Conservation (phyloP, 2,888 invertebrate species). For the Caenorhabditis sp. region DNA sequence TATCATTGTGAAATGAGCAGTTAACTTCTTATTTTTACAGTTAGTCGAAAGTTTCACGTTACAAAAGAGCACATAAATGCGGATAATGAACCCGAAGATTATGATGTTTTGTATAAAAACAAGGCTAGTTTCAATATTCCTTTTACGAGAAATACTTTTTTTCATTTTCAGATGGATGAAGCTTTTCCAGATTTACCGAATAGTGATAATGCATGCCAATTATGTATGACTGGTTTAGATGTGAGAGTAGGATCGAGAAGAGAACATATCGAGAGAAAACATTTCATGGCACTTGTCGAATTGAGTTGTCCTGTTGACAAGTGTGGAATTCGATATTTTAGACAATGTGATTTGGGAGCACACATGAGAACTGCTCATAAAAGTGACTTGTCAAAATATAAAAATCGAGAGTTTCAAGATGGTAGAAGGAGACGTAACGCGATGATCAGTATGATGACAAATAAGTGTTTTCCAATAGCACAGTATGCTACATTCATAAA, state of each 20-base stretch:
- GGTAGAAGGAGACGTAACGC: conserved; percentile 11
- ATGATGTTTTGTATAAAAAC: conserved; percentile 6
- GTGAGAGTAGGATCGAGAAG: not conserved
- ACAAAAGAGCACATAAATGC: conserved; percentile 10
- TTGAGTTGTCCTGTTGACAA: conserved; percentile 12
- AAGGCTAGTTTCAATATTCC: too few relatives aligned
- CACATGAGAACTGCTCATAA: conserved; percentile 26
- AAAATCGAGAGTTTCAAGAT: conserved; percentile 13
- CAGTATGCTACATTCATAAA: not conserved
- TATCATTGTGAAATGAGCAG: not conserved
- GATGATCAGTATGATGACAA: conserved; percentile 6
- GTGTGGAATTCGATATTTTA: conserved; percentile 6
- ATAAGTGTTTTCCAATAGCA: conserved; percentile 26
- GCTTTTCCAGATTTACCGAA: conserved; percentile 21
- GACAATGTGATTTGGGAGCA: conserved; percentile 17
- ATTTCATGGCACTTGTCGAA: conserved; percentile 1
- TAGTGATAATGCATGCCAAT: conserved; percentile 16
- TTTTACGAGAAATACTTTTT: too few relatives aligned
- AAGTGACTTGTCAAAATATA: not conserved
- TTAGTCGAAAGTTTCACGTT: conserved; percentile 15
- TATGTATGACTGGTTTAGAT: conserved; percentile 13
- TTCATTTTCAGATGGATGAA: conserved; percentile 12
- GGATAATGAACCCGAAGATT: conserved; percentile 5
- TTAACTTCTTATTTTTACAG: conserved; percentile 4
- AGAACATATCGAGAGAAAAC: conserved; percentile 23